Evolutionary conservation across 2,888 invertebrate genomes (phyloP).

Genomic region (Drosophila aldrichi): DNA sequence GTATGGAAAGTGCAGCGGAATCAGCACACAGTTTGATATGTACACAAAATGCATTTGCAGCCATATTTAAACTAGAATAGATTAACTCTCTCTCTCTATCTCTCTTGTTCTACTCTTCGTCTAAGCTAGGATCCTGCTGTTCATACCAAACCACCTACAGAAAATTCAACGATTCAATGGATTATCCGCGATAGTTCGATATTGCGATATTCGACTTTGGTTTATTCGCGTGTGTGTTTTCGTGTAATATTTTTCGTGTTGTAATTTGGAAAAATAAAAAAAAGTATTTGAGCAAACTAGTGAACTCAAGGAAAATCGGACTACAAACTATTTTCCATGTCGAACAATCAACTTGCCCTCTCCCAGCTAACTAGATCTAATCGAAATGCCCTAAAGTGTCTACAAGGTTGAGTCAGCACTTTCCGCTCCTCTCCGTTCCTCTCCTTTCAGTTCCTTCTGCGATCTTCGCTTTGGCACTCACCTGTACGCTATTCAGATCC

Average conservation of each 20-base stretch:
- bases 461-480: slow-evolving; percentile 40
- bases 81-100: no score
- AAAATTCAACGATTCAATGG: not conserved
- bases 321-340: not conserved
- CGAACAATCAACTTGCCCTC: not conserved
- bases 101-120: not conserved
- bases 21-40: not conserved
- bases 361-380: not conserved
- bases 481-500: slow-evolving; percentile 92
- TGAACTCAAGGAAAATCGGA: not conserved
- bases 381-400: no score
- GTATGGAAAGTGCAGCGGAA: not conserved
- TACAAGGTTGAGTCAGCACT: not conserved
- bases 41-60: not conserved
- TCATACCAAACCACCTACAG: no score
- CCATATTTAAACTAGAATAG: not conserved
- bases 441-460: no score
- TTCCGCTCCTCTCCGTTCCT: no score
- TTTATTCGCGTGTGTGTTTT: not conserved
- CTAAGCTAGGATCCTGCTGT: not conserved
- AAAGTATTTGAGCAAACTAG: not conserved
- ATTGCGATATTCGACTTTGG: not conserved
- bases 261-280: not conserved
- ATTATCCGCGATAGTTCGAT: not conserved
- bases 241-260: not conserved